Evolutionary conservation across 2,888 invertebrate genomes (phyloP).

Genomic region (Acheta domesticus): DNA sequence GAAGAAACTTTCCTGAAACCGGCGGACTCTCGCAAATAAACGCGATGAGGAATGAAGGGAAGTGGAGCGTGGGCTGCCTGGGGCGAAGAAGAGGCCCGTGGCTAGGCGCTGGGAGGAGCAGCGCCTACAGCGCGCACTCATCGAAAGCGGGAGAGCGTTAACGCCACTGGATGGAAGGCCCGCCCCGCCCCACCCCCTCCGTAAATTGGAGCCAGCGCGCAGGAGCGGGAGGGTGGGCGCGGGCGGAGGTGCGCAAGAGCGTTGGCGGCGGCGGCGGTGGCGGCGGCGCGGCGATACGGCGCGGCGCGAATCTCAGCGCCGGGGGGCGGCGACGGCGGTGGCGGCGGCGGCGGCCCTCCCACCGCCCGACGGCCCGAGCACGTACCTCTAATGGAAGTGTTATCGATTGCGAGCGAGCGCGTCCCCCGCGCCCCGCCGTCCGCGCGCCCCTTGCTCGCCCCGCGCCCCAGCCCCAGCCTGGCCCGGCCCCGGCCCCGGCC

Average conservation of each 20-base stretch:
- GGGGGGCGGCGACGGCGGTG: background rate
- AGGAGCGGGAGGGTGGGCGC: too few relatives aligned
- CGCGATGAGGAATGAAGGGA: too few relatives aligned
- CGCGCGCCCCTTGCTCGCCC: slow-evolving; percentile 21
- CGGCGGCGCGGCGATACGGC: slow-evolving; percentile 22
- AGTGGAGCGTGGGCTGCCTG: too few relatives aligned
- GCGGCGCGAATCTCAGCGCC: slow-evolving; percentile 26
- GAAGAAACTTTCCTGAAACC: too few relatives aligned
- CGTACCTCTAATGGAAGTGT: slow-evolving; percentile 18
- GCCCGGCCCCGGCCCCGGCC: slow-evolving; percentile 26
- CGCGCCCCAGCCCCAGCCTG: slow-evolving; percentile 25
- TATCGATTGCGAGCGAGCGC: background rate
- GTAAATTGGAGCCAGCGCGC: too few relatives aligned
- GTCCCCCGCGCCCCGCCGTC: slow-evolving; percentile 25
- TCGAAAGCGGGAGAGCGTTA: background rate
- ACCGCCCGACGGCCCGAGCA: background rate
- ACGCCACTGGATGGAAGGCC: background rate
- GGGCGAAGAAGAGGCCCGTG: too few relatives aligned
- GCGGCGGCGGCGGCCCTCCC: background rate
- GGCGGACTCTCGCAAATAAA: too few relatives aligned
- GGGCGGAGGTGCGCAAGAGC: too few relatives aligned
- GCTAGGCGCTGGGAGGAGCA: too few relatives aligned
- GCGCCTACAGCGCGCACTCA: too few relatives aligned
- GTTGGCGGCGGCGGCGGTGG: background rate
- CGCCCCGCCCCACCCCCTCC: too few relatives aligned